Conservation (phyloP, 2,888 invertebrate genomes). For the Athripsodes cinereus region DNA sequence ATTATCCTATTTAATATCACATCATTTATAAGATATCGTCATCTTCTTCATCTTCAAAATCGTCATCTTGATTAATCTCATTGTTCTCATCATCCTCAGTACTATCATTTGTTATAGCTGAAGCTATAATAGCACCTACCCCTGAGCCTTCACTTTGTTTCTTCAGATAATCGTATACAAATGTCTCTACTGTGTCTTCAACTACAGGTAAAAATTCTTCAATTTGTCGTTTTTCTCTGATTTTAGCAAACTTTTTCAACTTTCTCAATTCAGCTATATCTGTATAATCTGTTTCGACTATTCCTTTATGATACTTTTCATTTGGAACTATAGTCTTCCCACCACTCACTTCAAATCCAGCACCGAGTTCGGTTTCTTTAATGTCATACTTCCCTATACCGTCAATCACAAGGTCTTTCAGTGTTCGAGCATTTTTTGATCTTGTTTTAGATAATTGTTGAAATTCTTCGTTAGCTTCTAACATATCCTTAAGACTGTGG, state of each 20-base stretch:
- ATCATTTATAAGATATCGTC: constrained; percentile 12
- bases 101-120: constrained; percentile 39
- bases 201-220: constrained; percentile 44
- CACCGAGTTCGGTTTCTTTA: constrained; percentile 53
- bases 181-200: constrained; percentile 43
- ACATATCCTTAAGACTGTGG: constrained; percentile 37
- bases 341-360: constrained; percentile 53
- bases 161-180: constrained; percentile 40
- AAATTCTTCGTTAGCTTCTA: constrained; percentile 35
- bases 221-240: constrained; percentile 35
- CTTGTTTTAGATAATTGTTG: constrained; percentile 31
- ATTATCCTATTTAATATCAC: constrained; percentile 18
- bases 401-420: constrained; percentile 40
- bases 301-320: constrained; percentile 55
- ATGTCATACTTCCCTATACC: constrained; percentile 50
- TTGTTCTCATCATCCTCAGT: constrained; percentile 32
- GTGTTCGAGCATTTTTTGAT: constrained; percentile 38
- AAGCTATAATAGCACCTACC: constrained; percentile 40
- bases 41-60: constrained; percentile 29
- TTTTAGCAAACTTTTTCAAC: constrained; percentile 27
- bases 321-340: constrained; percentile 47
- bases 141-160: constrained; percentile 41
- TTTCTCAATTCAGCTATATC: constrained; percentile 20
- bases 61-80: constrained; percentile 32
- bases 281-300: constrained; percentile 48